These are phyloP conservation scores for Lasioglossum albipes DNA, from an alignment of 1,140 invertebrate species.

Conservation along the genomic window DNA sequence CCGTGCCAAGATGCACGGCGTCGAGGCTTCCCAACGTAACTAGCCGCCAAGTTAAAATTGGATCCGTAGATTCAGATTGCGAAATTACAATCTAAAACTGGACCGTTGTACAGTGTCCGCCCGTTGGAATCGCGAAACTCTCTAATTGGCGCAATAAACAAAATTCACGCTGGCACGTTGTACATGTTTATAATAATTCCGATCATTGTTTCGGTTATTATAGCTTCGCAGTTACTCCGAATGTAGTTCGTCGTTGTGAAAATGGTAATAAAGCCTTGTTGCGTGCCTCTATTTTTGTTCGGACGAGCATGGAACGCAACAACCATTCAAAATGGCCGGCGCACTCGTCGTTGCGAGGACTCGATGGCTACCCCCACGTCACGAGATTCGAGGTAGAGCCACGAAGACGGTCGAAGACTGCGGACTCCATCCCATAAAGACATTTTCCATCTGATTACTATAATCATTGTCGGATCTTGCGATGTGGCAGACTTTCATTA, in stretches of 20 bases:
- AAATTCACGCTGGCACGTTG: no score
- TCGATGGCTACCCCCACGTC: no score
- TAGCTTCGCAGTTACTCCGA: not conserved
- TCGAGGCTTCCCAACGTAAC: not conserved
- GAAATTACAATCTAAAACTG: slow-evolving; percentile 38
- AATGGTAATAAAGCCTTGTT: not conserved
- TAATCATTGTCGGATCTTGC: no score
- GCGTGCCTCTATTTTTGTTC: not conserved
- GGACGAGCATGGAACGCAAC: not conserved
- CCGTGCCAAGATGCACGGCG: slow-evolving; percentile 22
- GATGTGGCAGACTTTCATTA: no score
- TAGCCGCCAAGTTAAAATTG: slow-evolving; percentile 32
- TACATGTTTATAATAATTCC: no score
- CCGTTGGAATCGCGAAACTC: slow-evolving; percentile 1
- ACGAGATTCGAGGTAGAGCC: no score
- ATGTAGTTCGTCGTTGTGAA: not conserved
- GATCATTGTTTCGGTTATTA: no score
- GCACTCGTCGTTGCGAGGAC: not conserved
- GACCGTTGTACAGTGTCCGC: slow-evolving; percentile 1
- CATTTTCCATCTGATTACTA: not conserved
- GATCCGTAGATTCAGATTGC: slow-evolving; percentile 33
- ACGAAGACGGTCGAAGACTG: no score
- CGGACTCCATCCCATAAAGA: no score
- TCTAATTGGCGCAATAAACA: no score
- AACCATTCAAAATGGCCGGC: not conserved